Conservation (phyloP, 2,888 invertebrate species). For the Diachrysia chrysitis region DNA sequence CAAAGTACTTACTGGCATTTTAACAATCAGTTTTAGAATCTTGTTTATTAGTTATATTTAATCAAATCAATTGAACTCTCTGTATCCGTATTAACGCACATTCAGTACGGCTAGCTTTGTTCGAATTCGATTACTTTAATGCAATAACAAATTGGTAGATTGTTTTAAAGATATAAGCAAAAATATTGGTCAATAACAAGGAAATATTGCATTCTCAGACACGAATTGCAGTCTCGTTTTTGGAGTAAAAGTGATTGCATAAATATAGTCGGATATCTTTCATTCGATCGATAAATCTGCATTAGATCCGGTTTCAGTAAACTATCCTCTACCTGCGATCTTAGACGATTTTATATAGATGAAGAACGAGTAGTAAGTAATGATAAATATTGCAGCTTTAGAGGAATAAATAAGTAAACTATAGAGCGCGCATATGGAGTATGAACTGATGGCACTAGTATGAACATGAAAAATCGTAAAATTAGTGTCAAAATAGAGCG, state of each 20-base stretch:
- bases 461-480: no score
- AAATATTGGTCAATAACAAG: slow-evolving; percentile 18
- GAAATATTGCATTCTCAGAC: slow-evolving; percentile 27
- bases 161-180: slow-evolving; percentile 33
- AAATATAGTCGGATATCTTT: background rate
- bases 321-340: background rate
- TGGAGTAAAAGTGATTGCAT: slow-evolving; percentile 7
- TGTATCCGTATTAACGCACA: slow-evolving; percentile 11
- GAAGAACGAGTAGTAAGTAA: no score
- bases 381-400: no score
- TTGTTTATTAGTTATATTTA: background rate
- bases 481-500: no score
- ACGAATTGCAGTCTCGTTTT: slow-evolving; percentile 12
- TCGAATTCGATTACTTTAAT: slow-evolving; percentile 17
- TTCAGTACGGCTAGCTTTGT: slow-evolving; percentile 35
- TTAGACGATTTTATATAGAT: no score
- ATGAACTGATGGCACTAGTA: no score
- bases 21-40: background rate
- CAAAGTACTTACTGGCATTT: no score
- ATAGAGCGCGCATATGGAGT: no score
- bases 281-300: background rate
- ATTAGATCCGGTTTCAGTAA: background rate
- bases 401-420: no score
- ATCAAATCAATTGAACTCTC: slow-evolving; percentile 23
- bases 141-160: slow-evolving; percentile 34